These are phyloP conservation scores for Abramis brama DNA, from an alignment of 2,113 vertebrate species.

Conservation along the genomic window DNA sequence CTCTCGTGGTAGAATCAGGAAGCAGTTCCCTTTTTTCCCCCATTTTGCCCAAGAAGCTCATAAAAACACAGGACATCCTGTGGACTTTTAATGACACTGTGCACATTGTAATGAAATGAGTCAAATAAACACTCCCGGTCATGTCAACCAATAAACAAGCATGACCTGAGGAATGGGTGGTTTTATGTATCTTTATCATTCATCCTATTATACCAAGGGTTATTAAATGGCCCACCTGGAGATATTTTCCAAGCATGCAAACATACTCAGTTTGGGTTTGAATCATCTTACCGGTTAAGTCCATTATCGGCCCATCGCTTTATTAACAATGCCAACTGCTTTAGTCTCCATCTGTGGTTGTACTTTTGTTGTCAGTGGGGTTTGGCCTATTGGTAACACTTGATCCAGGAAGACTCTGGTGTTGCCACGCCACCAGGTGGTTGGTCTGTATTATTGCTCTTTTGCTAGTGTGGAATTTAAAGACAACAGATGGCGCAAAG, in stretches of 20 bases:
- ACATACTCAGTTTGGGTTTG: conserved; percentile 10
- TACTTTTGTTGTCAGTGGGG: conserved; percentile 18
- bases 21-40: conserved; percentile 62
- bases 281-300: background rate
- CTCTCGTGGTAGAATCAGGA: conserved; percentile 66
- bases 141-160: conserved; percentile 61
- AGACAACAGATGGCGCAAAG: conserved; percentile 2
- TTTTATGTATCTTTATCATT: conserved; percentile 41
- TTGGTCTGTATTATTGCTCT: conserved; percentile 38
- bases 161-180: conserved; percentile 41
- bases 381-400: background rate
- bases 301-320: background rate
- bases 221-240: conserved; percentile 29
- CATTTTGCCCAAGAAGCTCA: conserved; percentile 69
- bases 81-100: conserved; percentile 71
- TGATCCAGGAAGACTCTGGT: conserved; percentile 42
- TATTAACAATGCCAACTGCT: conserved; percentile 19
- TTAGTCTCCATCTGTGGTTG: background rate
- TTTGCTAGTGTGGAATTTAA: background rate
- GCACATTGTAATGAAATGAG: conserved; percentile 72
- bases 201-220: background rate
- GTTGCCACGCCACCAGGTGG: conserved; percentile 60
- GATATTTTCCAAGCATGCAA: conserved; percentile 30
- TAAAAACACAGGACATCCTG: conserved; percentile 76
- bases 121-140: conserved; percentile 71